Percentiles rank a stretch among this genome's conserved stretches.
These are phyloP conservation scores for Copsychus sechellarum DNA, from an alignment of 2,113 vertebrate genomes.

Conservation along the genomic window DNA sequence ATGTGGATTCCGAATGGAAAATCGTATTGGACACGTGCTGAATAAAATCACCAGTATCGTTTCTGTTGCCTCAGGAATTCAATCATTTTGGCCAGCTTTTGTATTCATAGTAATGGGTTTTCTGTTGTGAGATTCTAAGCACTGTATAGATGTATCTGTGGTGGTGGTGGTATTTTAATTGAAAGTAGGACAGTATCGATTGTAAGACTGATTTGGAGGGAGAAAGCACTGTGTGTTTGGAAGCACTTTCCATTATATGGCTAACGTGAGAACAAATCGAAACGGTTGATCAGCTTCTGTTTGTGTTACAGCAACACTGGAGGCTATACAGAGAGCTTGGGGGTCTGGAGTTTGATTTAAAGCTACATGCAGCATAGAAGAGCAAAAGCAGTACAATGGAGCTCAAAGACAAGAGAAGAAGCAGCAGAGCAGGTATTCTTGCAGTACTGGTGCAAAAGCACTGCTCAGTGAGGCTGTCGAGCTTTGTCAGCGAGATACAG, in stretches of 20 bases:
- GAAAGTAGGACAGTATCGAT: neutral
- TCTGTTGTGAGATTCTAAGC: neutral
- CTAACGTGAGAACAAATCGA: neutral
- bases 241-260: neutral
- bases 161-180: neutral
- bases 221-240: neutral
- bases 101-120: neutral
- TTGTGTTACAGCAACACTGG: neutral
- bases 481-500: neutral
- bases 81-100: slow-evolving; percentile 40
- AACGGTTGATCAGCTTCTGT: neutral
- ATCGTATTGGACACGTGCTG: slow-evolving; percentile 71
- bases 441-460: neutral
- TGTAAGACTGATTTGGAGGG: neutral
- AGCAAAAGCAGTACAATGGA: neutral
- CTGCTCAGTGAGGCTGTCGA: neutral
- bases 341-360: neutral
- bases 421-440: neutral
- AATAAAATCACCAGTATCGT: slow-evolving; percentile 80
- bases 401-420: neutral
- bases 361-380: neutral
- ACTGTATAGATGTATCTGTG: neutral
- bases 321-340: neutral
- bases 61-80: slow-evolving; percentile 48
- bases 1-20: slow-evolving; percentile 72